Evolutionary conservation across 2,113 vertebrate genomes (phyloP), one percentile per base, ranked within the genome.

Genomic region (Oxyruncus cristatus): DNA sequence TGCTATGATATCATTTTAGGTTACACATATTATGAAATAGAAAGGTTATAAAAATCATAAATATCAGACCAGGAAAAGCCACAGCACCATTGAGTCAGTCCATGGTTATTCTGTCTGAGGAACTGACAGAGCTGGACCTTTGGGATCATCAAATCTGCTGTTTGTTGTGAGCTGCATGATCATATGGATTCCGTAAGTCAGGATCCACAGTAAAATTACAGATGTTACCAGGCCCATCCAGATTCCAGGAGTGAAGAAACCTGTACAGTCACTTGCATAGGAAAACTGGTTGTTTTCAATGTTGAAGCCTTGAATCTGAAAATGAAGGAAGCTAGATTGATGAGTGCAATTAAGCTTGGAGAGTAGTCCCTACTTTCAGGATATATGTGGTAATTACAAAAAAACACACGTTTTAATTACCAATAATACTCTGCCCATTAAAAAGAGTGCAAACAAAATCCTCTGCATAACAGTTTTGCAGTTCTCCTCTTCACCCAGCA

Each of bases 291-390:
- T 92, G 37, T 92, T 93, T 89, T 95, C 35, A 55, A 97, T 24
- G 20, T 90, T 94, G 92, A 98, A 97, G 63, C 89, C 97, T 97
- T 97, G 96, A 96, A 98, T 96, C 97, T 97, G 97, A 71, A 92
- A 97, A 93, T 28, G 49, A 89, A 85, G 33, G 93, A 73, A 76
- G 28, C 59, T 62, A 77, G 23, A 75, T 10, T 71, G 22, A 26
- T 52, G 24, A 96, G 14, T 42, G 63, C 26, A 50, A 42, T 65
- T 77, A 94, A 70, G 46, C 24, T n/a, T 41, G 30, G 37, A 92
- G 26, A 3, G 2, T 20, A 93, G 66, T 92, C 27, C 30, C 72
- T 75, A 80, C 8, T 89, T 85, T 83, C 67, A 95, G 76, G 33
- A 86, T 79, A 33, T 21, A 59, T 13, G 4, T 61, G 26, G n/a